Conservation (phyloP, 2,888 invertebrate species). For the Pycnomerus fuliginosus region DNA sequence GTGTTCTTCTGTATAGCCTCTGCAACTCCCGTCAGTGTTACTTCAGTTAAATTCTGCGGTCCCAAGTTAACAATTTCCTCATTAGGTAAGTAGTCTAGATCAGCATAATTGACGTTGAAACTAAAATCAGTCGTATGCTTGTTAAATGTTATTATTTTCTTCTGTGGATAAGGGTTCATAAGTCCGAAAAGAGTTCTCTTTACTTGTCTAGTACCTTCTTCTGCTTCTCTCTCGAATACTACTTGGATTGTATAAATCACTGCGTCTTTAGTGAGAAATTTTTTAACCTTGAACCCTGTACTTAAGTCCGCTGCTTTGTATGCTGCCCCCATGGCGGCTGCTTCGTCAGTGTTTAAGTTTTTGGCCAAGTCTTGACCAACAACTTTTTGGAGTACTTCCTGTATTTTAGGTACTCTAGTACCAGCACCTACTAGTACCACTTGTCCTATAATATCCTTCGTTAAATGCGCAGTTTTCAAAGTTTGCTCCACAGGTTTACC, state of each 20-base stretch:
- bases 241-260: constrained; percentile 90
- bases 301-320: constrained; percentile 97
- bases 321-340: constrained; percentile 93
- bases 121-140: constrained; percentile 89
- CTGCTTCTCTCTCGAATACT: constrained; percentile 61
- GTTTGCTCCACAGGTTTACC: constrained; percentile 80
- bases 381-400: constrained; percentile 67
- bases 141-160: constrained; percentile 98
- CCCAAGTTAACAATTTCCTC: constrained; percentile 71
- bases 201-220: constrained; percentile 64
- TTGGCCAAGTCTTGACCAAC: constrained; percentile 81
- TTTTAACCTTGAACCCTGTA: constrained; percentile 95
- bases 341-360: constrained; percentile 97
- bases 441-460: constrained; percentile 68
- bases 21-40: constrained; percentile 73
- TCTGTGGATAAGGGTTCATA: constrained; percentile 95
- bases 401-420: constrained; percentile 83
- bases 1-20: constrained; percentile 73
- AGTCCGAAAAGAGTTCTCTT: constrained; percentile 83
- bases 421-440: constrained; percentile 88
- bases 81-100: constrained; percentile 71
- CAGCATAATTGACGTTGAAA: constrained; percentile 90
- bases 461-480: constrained; percentile 73
- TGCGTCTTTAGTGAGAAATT: constrained; percentile 90
- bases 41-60: constrained; percentile 68